Base-by-base conservation (phyloP, 2,888 invertebrate species). In the Hemithea aestivaria region DNA sequence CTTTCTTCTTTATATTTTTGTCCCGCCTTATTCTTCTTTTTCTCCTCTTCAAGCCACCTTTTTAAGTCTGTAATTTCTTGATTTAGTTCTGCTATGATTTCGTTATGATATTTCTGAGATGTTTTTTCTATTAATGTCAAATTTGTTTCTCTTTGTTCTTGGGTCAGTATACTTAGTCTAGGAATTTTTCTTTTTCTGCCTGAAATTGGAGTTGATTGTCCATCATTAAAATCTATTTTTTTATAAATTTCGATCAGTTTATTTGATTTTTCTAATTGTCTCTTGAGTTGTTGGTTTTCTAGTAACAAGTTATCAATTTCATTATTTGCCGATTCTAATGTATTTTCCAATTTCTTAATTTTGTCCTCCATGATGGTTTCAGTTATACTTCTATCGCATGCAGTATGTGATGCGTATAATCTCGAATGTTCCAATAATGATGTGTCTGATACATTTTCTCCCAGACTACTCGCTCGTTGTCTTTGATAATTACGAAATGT, bases 151-250 rank as follows among this genome's bases (percentile, higher is more conserved):
- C n/a, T n/a, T n/a, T n/a, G n/a, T n/a, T n/a, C n/a, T n/a, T n/a
- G n/a, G n/a, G n/a, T n/a, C n/a, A 20, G 6, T 16, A 9, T 2
- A 12, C 5, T 10, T 9, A 20, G 10, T 7, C 20, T 7, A 1
- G 28, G 20, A 3, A 20, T 20, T 28, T 28, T 28, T 7, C 28
- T 2, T 10, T 28, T 28, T 9, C 28, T 8, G 2, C 28, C 28
- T 6, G 8, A 20, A 9, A 28, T 20, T 9, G 28, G 28, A 1
- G 28, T 28, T 9, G 28, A 28, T 6, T 28, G 20, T 28, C 28
- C 28, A 4, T 28, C 28, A 10, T 16, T 27, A 2, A 8, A 4
- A 7, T 28, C 28, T 6, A 28, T 2, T 20, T 20, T 28, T 20
- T 28, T 28, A 10, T 28, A 28, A 2, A 28, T 9, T 1, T 20